These are phyloP conservation scores for Gandaritis pyraliata DNA, from an alignment of 2,888 invertebrate genomes.

Conservation along the genomic window DNA sequence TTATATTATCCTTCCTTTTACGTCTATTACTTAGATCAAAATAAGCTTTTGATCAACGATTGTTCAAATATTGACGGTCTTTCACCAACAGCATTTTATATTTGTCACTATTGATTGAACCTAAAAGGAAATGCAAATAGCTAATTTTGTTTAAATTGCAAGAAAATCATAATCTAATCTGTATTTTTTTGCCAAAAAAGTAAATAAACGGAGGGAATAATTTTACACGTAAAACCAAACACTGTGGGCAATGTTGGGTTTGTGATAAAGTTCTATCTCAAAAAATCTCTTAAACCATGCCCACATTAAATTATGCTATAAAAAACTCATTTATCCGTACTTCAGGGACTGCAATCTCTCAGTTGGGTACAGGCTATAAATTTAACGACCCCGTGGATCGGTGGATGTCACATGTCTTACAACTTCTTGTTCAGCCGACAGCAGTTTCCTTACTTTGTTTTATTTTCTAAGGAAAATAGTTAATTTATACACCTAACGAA, in stretches of 20 bases:
- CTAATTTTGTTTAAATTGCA: too few species aligned
- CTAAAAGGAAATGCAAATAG: too few species aligned
- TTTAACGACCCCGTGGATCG: constrained; percentile 31
- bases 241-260: background rate
- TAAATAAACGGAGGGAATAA: too few species aligned
- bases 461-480: constrained; percentile 24
- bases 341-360: constrained; percentile 21
- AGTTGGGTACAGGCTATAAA: constrained; percentile 27
- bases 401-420: constrained; percentile 32
- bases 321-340: constrained; percentile 26
- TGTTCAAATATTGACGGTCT: too few species aligned
- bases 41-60: too few species aligned
- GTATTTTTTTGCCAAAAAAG: too few species aligned
- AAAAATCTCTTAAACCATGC: constrained; percentile 10
- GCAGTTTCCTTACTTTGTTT: constrained; percentile 33
- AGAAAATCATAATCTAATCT: too few species aligned
- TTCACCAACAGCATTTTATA: too few species aligned
- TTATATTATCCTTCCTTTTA: too few species aligned
- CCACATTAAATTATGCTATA: constrained; percentile 15
- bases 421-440: constrained; percentile 30
- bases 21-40: too few species aligned
- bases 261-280: background rate
- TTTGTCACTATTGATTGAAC: too few species aligned
- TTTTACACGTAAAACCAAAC: background rate
- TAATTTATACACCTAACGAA: constrained; percentile 23